Evolutionary conservation across 1,140 invertebrate genomes (phyloP).

Genomic region (Parapsyche elsis): DNA sequence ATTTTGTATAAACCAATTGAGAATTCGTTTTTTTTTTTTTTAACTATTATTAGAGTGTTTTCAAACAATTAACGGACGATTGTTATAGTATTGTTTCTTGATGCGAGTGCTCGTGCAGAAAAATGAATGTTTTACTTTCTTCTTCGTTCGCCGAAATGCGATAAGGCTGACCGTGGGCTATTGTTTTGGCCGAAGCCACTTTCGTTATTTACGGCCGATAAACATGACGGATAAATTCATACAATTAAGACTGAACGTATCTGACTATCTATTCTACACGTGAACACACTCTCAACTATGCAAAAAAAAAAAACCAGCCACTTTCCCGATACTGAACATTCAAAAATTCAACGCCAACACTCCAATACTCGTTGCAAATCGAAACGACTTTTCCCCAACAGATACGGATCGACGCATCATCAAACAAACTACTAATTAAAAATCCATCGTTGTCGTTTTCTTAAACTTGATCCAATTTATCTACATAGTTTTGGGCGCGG

Average conservation of each 20-base stretch:
- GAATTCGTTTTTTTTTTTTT: neutral
- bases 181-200: constrained; percentile 28
- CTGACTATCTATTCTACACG: neutral
- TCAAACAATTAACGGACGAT: neutral
- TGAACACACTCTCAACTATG: neutral
- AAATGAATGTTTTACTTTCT: constrained; percentile 21
- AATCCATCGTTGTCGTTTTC: neutral
- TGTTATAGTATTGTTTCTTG: neutral
- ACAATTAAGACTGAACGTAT: constrained; percentile 10
- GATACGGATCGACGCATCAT: too few species aligned
- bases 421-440: neutral
- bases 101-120: constrained; percentile 11
- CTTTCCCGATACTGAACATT: too few species aligned
- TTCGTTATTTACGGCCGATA: constrained; percentile 20
- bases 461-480: neutral
- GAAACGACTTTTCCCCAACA: too few species aligned
- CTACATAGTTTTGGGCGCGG: neutral
- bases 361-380: too few species aligned
- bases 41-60: neutral
- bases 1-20: too few species aligned
- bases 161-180: constrained; percentile 21
- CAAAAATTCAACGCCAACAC: too few species aligned
- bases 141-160: neutral
- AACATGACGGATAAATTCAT: neutral
- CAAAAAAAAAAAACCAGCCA: neutral